Percentiles rank a stretch among this genome's conserved stretches.
phyloP scores from a whole-genome alignment of 2,797 vertebrate species.

The Lagodon rhomboides region DNA sequence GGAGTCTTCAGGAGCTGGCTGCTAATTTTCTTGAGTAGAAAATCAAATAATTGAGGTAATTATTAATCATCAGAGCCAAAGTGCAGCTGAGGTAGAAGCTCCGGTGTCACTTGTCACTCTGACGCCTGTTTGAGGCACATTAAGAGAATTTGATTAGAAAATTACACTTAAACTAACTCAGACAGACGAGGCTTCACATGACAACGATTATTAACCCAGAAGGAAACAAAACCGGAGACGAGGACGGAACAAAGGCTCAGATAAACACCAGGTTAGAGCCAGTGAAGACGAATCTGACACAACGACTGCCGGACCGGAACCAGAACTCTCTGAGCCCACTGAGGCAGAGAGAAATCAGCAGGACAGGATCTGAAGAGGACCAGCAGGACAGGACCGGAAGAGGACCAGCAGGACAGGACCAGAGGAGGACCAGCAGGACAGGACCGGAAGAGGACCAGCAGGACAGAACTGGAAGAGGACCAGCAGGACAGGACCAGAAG shows the following conservation, averaged over 20 bases:
- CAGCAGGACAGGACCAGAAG: no score
- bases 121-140: background rate
- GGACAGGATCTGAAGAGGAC: no score
- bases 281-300: conserved; percentile 9
- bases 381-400: no score
- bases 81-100: background rate
- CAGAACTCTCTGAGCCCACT: no score
- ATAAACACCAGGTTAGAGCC: conserved; percentile 2
- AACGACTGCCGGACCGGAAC: background rate
- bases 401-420: no score
- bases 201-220: conserved; percentile 10
- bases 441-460: no score
- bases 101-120: background rate
- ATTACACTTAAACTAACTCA: conserved; percentile 14
- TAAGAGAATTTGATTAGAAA: conserved; percentile 29
- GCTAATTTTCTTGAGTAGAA: no score
- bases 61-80: background rate
- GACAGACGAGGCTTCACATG: background rate
- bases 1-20: no score
- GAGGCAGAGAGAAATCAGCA: background rate
- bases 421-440: no score
- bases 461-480: no score
- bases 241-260: background rate
- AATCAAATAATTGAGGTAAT: no score
- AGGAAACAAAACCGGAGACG: background rate